Base-by-base conservation (phyloP, 2,797 vertebrate genomes). In the Enteromius mattozi region DNA sequence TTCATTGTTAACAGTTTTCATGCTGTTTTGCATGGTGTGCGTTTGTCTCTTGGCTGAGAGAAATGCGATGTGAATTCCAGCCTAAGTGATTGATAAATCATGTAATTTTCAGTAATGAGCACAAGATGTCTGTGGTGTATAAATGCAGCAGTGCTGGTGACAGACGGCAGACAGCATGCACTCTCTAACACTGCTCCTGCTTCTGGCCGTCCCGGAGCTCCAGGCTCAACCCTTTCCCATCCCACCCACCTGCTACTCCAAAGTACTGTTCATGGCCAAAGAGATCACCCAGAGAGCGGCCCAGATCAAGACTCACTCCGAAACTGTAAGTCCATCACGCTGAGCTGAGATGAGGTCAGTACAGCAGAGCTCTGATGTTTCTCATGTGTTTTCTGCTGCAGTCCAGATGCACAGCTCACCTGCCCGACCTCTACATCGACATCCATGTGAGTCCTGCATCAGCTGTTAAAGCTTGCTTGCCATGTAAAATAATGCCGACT, bases 231-330 rank as follows among this genome's bases (percentile, higher is more conserved):
- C 19, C 14, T 78, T 88, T 86, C 76, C 89, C 90, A 24, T 93
- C 81, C 94, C 92, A 16, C 91, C 89, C 2, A 94, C 92, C 2
- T 93, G 94, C 85, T 94, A 93, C 90, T 87, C 81, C 65, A 93
- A 93, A 82, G 91, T 93, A 0, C 90, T 94, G 82, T 49, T 0
- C 85, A 92, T 92, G 92, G 89, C 87, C 0, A 81, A 1, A 2
- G 92, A 94, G 16, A 61, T 92, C 81, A 91, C 85, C 3, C 83
- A 90, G 10, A 83, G 56, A 87, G 91, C 92, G 0, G 87, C 88
- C 2, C 10, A 90, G 24, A 33, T 94, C 37, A 93, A 91, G 89
- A 56, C 10, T 30, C 78, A 80, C 82, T 51, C 66, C 16, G 68
- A 87, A 63, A 93, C 90, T 13, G 92, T 94, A 82, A 93, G 93